Evolutionary conservation across 2,113 vertebrate genomes (phyloP), one percentile per base, ranked within the genome.

Genomic region (Hippopotamus amphibius): DNA sequence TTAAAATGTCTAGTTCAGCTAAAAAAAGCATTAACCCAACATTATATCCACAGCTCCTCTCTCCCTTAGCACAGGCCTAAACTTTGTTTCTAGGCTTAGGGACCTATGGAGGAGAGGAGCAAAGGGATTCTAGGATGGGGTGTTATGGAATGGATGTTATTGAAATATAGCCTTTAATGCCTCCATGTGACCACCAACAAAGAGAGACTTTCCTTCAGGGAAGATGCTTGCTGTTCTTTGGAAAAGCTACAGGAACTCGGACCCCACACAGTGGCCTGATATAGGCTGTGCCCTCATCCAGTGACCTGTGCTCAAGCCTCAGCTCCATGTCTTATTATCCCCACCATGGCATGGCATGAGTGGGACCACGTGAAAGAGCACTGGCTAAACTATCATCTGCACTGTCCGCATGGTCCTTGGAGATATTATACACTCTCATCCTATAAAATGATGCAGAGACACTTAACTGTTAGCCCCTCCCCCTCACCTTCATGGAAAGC

Each of bases 1-100:
- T 85, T 74, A 79, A 82, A 90, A 87, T 72, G 14, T 57, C 43
- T 88, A 37, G 12, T 59, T 96, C 46, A 61, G 83, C 63, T 94
- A 74, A 80, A 68, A 0, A 59, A 57, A 84, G 37, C 26, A 59
- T 76, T 46, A 61, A 3, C 57, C 41, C 57, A 50, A 65, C 6
- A 72, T 59, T 1, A n/a, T 55, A 24, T 59, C 76, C 43, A 37
- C 9, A 72, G 33, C 46, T 89, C 66, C 33, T 81, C n/a, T 82
- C 4, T n/a, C 17, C 4, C 17, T 24, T 5, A 68, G 46, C 50
- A 74, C 21, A 61, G 28, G 3, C 19, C 48, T 85, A 37, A 59
- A 7, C 8, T 14, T 85, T 55, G 17, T 33, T 72, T 93, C 15
- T 43, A 69, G 24, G 33, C 7, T 84, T 66, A n/a, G 4, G 30